Conservation (phyloP, 2,113 vertebrate species). For the Callipepla squamata region DNA sequence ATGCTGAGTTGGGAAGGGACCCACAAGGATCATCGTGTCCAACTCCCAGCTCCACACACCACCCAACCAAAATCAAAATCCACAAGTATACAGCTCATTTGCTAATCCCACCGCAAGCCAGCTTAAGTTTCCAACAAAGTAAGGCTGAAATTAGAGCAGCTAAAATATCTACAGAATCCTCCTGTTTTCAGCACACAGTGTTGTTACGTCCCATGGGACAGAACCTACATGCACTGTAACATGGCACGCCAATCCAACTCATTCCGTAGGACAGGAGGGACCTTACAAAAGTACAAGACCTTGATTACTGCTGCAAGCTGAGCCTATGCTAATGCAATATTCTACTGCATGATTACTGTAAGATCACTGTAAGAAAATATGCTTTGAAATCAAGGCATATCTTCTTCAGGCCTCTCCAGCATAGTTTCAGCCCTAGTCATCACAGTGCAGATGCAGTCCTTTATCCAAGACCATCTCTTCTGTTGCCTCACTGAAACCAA, state of each 20-base stretch:
- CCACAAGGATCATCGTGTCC: too few relatives aligned
- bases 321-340: not conserved
- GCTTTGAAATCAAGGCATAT: not conserved
- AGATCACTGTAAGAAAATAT: not conserved
- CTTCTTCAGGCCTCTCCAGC: not conserved
- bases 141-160: not conserved
- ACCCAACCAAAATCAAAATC: too few relatives aligned
- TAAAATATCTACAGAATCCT: not conserved
- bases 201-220: not conserved
- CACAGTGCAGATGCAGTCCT: not conserved
- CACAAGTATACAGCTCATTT: not conserved
- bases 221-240: not conserved
- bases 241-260: fast-evolving
- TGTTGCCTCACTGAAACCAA: not conserved
- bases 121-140: not conserved
- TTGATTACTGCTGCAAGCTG: not conserved
- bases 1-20: too few relatives aligned
- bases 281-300: not conserved
- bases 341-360: not conserved
- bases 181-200: not conserved
- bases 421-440: not conserved
- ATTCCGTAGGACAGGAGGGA: not conserved
- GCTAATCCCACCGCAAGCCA: not conserved
- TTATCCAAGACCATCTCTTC: not conserved
- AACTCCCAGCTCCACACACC: too few relatives aligned